These are phyloP conservation scores for Stegophylla sp. DNA, from an alignment of 2,888 invertebrate genomes.

Conservation along the genomic window DNA sequence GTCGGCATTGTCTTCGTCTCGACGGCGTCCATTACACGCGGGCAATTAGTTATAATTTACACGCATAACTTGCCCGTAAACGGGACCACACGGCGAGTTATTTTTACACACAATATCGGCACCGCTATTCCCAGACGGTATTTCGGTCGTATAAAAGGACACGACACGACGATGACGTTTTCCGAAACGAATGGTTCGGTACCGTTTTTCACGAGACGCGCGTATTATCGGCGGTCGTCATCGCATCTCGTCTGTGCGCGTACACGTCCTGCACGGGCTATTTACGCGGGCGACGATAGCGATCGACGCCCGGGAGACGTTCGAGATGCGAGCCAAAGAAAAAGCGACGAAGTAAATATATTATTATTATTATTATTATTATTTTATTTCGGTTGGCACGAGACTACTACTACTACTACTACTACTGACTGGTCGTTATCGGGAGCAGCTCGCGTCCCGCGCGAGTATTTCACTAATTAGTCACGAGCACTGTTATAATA, in stretches of 20 bases:
- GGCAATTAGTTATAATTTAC: conserved; percentile 43
- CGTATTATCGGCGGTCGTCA: too few species aligned
- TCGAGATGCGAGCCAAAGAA: not conserved
- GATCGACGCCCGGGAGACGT: conserved; percentile 13
- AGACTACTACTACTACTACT: too few species aligned
- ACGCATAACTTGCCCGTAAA: too few species aligned
- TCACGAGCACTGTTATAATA: too few species aligned
- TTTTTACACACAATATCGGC: conserved; percentile 18
- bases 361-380: too few species aligned
- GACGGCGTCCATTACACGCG: conserved; percentile 16
- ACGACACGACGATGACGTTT: too few species aligned
- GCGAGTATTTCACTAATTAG: conserved; percentile 34
- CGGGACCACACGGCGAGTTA: conserved; percentile 45
- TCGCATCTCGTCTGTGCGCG: not conserved
- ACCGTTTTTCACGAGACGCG: too few species aligned
- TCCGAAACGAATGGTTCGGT: too few species aligned
- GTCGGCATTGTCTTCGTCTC: conserved; percentile 39
- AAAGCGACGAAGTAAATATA: not conserved
- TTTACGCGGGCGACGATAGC: not conserved
- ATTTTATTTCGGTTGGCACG: conserved; percentile 6
- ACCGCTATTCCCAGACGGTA: too few species aligned
- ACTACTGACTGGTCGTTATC: not conserved
- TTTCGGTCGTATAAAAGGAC: too few species aligned
- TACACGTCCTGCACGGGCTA: not conserved
- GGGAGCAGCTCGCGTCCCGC: not conserved